A percentile compares a stretch with the other conserved stretches of the same genome.
phyloP scores from a whole-genome alignment of 2,888 invertebrate species.

The Drosophila fulvimacula region DNA sequence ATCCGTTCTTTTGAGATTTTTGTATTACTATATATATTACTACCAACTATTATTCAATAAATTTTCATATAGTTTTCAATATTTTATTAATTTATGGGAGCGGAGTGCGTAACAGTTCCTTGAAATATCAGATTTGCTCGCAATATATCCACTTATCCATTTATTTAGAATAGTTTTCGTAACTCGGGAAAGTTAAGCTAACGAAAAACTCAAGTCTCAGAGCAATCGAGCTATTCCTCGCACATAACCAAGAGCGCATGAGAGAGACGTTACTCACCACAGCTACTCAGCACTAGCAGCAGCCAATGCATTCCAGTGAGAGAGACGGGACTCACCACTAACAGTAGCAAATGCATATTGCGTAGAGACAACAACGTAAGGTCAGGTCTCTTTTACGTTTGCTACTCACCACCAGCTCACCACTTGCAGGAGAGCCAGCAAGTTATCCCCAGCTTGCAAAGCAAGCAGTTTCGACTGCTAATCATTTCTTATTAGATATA shows the following conservation, averaged over 20 bases:
- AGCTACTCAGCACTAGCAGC: background rate
- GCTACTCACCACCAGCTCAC: background rate
- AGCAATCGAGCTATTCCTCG: background rate
- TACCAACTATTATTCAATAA: constrained; percentile 32
- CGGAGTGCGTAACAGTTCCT: background rate
- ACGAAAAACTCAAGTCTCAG: background rate
- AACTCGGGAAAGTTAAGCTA: background rate
- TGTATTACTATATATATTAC: constrained; percentile 3
- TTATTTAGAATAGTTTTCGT: background rate
- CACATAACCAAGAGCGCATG: background rate
- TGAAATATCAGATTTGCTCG: too few species aligned
- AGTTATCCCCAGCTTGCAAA: too few species aligned
- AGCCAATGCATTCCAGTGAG: background rate
- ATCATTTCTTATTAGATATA: too few species aligned
- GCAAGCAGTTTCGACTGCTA: too few species aligned
- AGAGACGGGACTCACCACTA: background rate
- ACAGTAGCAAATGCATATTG: background rate
- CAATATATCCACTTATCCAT: background rate
- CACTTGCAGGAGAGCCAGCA: background rate
- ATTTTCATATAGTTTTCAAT: constrained; percentile 11
- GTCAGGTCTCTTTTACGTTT: too few species aligned
- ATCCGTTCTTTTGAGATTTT: constrained; percentile 5
- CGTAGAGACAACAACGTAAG: background rate
- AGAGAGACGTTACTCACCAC: background rate
- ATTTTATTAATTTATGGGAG: background rate